Percentiles rank a stretch among this genome's conserved stretches.
Conservation (phyloP, 2,888 invertebrate genomes). For the Orthosia cruda region DNA sequence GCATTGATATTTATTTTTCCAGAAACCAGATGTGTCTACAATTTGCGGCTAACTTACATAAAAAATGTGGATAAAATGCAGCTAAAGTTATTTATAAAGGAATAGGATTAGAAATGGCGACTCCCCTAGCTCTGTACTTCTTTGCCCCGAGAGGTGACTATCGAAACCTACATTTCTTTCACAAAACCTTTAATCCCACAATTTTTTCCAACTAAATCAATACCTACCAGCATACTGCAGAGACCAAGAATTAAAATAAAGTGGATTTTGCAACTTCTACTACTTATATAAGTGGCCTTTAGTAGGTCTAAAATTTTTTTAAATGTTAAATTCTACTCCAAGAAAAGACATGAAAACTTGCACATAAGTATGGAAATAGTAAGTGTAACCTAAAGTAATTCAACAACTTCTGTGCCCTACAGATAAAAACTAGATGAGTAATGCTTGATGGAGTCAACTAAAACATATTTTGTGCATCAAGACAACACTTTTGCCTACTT, state of each 20-base stretch:
- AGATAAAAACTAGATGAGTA: constrained; percentile 28
- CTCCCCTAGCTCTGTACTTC: not conserved
- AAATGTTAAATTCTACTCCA: not conserved
- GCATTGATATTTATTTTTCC: too few relatives aligned
- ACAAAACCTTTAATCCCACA: not conserved
- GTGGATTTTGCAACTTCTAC: constrained; percentile 15
- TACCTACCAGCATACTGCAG: not conserved
- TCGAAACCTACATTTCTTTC: too few relatives aligned
- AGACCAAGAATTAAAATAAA: constrained; percentile 4
- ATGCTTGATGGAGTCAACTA: constrained; percentile 53
- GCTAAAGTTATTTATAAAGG: not conserved
- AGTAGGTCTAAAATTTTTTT: not conserved
- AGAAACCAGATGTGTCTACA: not conserved
- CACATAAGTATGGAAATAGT: not conserved
- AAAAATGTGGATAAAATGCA: not conserved
- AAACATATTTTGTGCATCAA: constrained; percentile 59
- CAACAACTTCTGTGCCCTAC: constrained; percentile 11
- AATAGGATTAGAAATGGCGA: constrained; percentile 7
- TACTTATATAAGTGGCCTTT: constrained; percentile 4
- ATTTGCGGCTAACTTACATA: not conserved
- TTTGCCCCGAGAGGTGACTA: not conserved
- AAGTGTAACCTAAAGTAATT: constrained; percentile 30
- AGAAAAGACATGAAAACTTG: constrained; percentile 8
- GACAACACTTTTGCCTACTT: constrained; percentile 54
- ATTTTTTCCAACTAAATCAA: not conserved